A percentile compares a stretch with the other conserved stretches of the same genome.
Evolutionary conservation across 2,888 invertebrate species (phyloP).

Genomic region (Ceraclea dissimilis): DNA sequence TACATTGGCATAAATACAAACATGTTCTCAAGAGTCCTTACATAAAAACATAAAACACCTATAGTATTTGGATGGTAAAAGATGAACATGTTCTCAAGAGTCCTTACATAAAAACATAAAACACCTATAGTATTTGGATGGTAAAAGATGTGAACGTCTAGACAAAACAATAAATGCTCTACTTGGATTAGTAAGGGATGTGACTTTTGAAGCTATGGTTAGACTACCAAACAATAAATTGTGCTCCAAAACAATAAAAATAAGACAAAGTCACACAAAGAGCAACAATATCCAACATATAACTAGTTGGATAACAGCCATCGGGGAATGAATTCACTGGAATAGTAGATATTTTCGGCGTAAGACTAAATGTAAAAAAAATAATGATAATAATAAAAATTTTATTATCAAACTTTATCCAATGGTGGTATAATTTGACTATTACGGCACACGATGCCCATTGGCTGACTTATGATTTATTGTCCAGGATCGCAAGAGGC

Average conservation of each 20-base stretch:
- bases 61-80: neutral
- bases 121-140: neutral
- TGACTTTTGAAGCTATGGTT: neutral
- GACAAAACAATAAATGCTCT: neutral
- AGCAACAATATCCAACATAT: neutral
- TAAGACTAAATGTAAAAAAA: too few species aligned
- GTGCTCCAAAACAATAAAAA: neutral
- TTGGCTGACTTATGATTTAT: too few species aligned
- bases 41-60: neutral
- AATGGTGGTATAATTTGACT: too few species aligned
- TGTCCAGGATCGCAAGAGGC: too few species aligned
- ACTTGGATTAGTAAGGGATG: neutral
- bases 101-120: neutral
- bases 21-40: neutral
- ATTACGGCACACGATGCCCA: too few species aligned
- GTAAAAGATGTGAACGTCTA: neutral
- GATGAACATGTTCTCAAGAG: neutral
- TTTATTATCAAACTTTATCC: too few species aligned
- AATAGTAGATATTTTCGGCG: too few species aligned
- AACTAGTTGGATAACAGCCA: too few species aligned
- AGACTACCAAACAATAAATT: neutral
- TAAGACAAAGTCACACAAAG: neutral
- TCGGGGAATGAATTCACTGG: too few species aligned
- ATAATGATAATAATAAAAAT: too few species aligned
- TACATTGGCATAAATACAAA: neutral